Evolutionary conservation across 2,113 vertebrate species (phyloP), one percentile per base, ranked within the genome.

Genomic region (Prinia subflava): DNA sequence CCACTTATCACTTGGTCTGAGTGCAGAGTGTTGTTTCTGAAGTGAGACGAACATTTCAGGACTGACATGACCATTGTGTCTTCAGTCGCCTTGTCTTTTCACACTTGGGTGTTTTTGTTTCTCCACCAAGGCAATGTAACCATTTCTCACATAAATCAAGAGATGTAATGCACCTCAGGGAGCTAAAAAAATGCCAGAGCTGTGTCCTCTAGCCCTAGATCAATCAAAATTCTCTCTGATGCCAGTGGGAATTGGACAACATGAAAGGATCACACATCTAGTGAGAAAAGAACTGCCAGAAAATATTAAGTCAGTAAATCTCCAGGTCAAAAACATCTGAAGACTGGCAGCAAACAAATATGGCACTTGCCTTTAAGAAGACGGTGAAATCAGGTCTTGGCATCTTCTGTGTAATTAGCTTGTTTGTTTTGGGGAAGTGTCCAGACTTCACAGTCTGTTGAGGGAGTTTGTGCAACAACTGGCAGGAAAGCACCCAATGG

Each of bases 61-160:
- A 94, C 67, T 0, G 70, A 62, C 59, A 39, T 4, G 69, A 69
- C 82, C 77, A 68, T 95, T 93, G 87, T 95, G 87, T 82, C 96
- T 94, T 87, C 39, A 20, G 76, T 65, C 5, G 19, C 91, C 83
- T 89, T 94, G 84, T 95, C 93, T 91, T 90, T 87, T 84, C 78
- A 77, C 74, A 87, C 74, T 85, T 75, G 35, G 21, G 12, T 90
- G 64, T 92, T 95, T 89, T 88, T 92, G 35, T 92, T 95, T 95
- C 82, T 92, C 88, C 37, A 93, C 91, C 80, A 93, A 82, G 52
- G 80, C 91, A 91, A 96, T 82, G 55, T 30, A 57, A 83, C 71
- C 70, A 23, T 86, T 93, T 95, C 89, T 84, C 92, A 94, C 84
- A 94, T 87, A 96, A 96, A 95, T 97, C 94, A 94, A 70, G 44